Evolutionary conservation across 2,797 vertebrate species (phyloP).

Genomic region (Sternarchorhynchus goeldii): DNA sequence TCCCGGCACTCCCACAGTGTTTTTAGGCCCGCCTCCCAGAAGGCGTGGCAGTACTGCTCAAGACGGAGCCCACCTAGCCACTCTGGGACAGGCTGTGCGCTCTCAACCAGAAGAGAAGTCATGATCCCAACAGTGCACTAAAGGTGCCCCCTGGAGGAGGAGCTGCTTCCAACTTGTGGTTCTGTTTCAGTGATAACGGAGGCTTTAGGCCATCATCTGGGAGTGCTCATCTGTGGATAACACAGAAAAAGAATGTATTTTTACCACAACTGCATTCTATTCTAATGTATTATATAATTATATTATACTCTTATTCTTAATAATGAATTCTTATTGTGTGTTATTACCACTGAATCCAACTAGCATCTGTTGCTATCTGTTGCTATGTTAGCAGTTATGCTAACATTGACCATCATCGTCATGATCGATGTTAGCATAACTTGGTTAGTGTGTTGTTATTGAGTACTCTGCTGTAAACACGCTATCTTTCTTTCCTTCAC

Average conservation of each 20-base stretch:
- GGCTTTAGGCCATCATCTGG: conserved; percentile 7
- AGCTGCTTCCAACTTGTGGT: background rate
- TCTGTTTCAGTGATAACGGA: background rate
- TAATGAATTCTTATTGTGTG: too few relatives aligned
- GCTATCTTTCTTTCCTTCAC: too few relatives aligned
- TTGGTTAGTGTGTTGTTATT: too few relatives aligned
- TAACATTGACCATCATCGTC: too few relatives aligned
- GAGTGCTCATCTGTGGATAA: conserved; percentile 28
- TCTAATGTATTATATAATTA: too few relatives aligned
- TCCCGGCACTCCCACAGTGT: conserved; percentile 76
- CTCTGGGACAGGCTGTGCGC: conserved; percentile 66
- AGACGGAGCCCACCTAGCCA: conserved; percentile 86
- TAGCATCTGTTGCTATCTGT: too few relatives aligned
- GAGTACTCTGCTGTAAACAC: background rate
- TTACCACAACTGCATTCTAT: too few relatives aligned
- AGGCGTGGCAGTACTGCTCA: conserved; percentile 82
- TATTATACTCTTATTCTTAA: too few relatives aligned
- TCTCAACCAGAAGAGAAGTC: conserved; percentile 64
- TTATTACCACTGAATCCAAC: too few relatives aligned
- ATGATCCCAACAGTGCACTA: conserved; percentile 58
- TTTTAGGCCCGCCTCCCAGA: conserved; percentile 70
- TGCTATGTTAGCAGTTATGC: too few relatives aligned
- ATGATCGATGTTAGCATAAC: too few relatives aligned
- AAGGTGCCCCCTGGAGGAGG: background rate
- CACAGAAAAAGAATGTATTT: background rate